Percentiles rank a stretch among this genome's conserved stretches.
These are phyloP conservation scores for Bursaphelenchus okinawaensis DNA, from an alignment of 2,888 invertebrate genomes.

Conservation along the genomic window DNA sequence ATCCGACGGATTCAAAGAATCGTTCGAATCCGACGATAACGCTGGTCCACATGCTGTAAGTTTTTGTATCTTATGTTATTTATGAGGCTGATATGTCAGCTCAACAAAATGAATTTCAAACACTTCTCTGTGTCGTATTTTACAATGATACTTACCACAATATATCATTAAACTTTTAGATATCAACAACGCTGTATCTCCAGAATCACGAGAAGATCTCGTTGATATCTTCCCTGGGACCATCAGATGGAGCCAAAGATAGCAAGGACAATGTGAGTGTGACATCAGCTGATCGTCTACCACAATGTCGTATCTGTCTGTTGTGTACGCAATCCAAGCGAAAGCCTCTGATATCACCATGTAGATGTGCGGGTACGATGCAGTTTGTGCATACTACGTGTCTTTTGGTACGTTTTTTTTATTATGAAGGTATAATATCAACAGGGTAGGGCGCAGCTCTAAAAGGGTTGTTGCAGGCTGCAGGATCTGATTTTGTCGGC, in stretches of 20 bases:
- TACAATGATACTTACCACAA: background rate
- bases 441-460: background rate
- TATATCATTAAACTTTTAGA: background rate
- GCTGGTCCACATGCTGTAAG: background rate
- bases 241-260: background rate
- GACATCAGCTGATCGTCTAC: conserved; percentile 23
- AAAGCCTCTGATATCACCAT: conserved; percentile 62
- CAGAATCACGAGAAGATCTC: conserved; percentile 15
- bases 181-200: conserved; percentile 5
- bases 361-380: conserved; percentile 63
- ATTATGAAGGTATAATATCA: background rate
- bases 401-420: conserved; percentile 59
- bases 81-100: too few relatives aligned
- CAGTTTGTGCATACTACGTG: conserved; percentile 63
- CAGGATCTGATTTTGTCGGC: too few relatives aligned
- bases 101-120: too few relatives aligned
- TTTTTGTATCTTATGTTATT: too few relatives aligned
- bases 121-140: background rate
- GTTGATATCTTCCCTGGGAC: conserved; percentile 11
- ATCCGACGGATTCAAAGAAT: background rate
- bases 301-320: conserved; percentile 64
- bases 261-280: background rate
- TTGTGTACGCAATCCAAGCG: conserved; percentile 49
- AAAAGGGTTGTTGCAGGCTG: too few relatives aligned
- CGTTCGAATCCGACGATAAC: background rate